Conservation (phyloP, 2,797 vertebrate species). For the Buphagus erythrorhynchus region DNA sequence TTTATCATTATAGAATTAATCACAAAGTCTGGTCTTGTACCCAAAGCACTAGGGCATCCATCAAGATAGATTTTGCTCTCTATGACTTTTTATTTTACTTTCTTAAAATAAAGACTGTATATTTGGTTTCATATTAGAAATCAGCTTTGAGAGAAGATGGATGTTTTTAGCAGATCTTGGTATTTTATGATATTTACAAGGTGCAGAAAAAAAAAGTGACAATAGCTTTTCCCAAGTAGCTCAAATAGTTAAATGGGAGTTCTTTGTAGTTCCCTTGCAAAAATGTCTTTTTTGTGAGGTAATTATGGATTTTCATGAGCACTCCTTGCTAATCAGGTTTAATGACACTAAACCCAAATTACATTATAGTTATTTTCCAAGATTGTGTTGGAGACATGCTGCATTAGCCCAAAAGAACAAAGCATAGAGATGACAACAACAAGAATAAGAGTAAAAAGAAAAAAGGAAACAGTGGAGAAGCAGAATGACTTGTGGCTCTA, state of each 20-base stretch:
- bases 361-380: conserved; percentile 67
- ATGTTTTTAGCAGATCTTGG: not conserved
- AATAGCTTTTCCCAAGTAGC: not conserved
- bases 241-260: not conserved
- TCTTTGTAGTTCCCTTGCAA: not conserved
- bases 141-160: not conserved
- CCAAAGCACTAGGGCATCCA: not conserved
- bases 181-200: not conserved
- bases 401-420: conserved; percentile 38
- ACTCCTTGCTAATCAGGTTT: conserved; percentile 68
- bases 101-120: not conserved
- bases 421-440: not conserved
- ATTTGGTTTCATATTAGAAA: not conserved
- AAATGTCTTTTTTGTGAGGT: conserved; percentile 36
- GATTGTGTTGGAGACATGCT: conserved; percentile 28
- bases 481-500: not conserved
- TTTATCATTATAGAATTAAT: not conserved
- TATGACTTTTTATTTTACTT: conserved; percentile 3
- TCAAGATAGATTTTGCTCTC: not conserved
- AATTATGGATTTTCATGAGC: conserved; percentile 69
- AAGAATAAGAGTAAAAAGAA: not conserved
- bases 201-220: not conserved
- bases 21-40: not conserved
- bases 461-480: not conserved
- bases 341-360: conserved; percentile 66